Conservation (phyloP, 2,113 vertebrate genomes). For the Dipodomys spectabilis region DNA sequence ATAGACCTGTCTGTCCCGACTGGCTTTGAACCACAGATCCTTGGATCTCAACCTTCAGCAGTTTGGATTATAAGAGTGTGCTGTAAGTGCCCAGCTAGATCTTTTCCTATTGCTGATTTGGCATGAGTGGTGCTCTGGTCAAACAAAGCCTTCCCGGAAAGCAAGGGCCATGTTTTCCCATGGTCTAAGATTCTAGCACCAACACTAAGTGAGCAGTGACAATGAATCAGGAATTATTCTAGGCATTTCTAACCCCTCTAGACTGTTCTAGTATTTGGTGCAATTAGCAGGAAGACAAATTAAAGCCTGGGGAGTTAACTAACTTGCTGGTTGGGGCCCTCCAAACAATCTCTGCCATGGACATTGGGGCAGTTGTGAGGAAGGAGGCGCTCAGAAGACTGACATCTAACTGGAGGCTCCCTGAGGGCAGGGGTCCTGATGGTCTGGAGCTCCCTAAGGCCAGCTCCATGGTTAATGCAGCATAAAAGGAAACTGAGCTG, state of each 20-base stretch:
- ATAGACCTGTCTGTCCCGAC: too few relatives aligned
- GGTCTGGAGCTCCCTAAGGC: background rate
- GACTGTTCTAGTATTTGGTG: background rate
- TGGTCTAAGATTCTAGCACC: background rate
- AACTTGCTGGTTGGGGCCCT: too few relatives aligned
- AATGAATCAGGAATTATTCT: background rate
- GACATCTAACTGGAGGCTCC: background rate
- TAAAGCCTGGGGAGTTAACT: background rate
- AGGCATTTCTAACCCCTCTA: background rate
- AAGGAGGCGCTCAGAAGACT: background rate
- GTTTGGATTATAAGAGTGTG: too few relatives aligned
- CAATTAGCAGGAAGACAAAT: background rate
- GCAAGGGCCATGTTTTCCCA: background rate
- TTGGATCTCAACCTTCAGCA: too few relatives aligned
- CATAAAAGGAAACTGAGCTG: background rate
- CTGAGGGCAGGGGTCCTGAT: background rate
- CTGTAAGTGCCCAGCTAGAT: background rate
- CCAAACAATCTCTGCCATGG: too few relatives aligned
- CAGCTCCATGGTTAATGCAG: background rate
- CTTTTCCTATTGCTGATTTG: background rate
- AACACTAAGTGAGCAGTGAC: background rate
- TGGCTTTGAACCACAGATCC: too few relatives aligned
- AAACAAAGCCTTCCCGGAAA: background rate
- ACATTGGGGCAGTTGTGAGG: too few relatives aligned
- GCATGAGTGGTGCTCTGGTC: background rate